phyloP scores from a whole-genome alignment of 30 jellyfish, hydroid and myxozoan species.

The Nemopilema nomurai region DNA sequence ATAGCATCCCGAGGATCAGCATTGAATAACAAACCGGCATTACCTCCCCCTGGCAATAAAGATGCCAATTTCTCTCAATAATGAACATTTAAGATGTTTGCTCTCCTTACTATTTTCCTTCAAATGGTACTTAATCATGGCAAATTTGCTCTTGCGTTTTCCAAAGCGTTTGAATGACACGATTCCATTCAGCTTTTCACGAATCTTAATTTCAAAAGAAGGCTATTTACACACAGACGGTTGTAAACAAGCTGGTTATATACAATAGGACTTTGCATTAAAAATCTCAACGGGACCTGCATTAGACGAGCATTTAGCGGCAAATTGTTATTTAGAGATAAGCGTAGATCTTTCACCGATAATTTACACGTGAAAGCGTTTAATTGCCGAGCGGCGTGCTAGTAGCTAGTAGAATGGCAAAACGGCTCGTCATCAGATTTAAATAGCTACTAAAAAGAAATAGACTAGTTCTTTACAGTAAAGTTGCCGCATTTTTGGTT shows the following conservation, averaged over 20 bases:
- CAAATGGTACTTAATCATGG: background rate
- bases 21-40: no score
- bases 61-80: background rate
- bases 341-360: background rate
- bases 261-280: background rate
- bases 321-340: background rate
- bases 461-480: background rate
- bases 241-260: background rate
- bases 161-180: no score
- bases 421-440: background rate
- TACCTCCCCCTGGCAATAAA: background rate
- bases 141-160: background rate
- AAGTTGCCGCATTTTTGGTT: background rate
- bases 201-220: background rate
- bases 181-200: background rate
- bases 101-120: background rate
- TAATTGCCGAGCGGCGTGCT: background rate
- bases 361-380: background rate
- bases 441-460: background rate
- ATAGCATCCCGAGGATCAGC: no score
- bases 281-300: background rate
- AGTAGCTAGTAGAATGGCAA: background rate
- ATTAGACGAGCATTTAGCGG: background rate
- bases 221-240: background rate
- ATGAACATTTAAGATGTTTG: background rate